Percentiles rank a stretch among this genome's conserved stretches.
Evolutionary conservation across 2,888 invertebrate genomes (phyloP).

Genomic region (Julus scanicus): DNA sequence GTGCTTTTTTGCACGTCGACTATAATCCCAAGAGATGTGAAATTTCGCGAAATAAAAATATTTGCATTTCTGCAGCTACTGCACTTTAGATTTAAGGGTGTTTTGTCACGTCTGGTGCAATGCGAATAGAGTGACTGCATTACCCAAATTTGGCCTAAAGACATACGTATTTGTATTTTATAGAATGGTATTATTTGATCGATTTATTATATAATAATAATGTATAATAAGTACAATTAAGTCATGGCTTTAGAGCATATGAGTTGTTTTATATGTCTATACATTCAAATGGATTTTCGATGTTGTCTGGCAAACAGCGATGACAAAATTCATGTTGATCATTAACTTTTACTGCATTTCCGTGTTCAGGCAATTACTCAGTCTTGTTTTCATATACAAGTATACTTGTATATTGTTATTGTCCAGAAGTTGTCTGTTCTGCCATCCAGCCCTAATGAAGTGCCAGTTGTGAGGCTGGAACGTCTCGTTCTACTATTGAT

Average conservation of each 20-base stretch:
- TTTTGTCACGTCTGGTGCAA: neutral
- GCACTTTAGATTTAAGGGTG: constrained; percentile 16
- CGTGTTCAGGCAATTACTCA: too few species aligned
- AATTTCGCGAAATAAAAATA: constrained; percentile 22
- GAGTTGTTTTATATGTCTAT: too few species aligned
- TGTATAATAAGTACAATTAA: neutral
- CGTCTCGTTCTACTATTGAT: neutral
- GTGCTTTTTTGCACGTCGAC: neutral
- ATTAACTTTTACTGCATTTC: too few species aligned
- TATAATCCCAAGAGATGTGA: constrained; percentile 21
- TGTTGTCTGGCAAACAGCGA: too few species aligned
- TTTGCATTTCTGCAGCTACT: neutral
- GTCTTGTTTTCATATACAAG: too few species aligned
- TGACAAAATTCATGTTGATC: too few species aligned
- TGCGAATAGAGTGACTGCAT: neutral
- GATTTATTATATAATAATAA: neutral
- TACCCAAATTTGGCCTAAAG: neutral
- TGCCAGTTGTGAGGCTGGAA: neutral
- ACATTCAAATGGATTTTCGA: too few species aligned
- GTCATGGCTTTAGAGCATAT: neutral
- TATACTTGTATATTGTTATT: too few species aligned
- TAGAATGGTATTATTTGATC: neutral
- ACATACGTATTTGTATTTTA: neutral
- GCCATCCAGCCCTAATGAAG: neutral
- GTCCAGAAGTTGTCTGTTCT: neutral